Percentiles rank a stretch among this genome's conserved stretches.
Conservation (phyloP, 2,797 vertebrate genomes). For the Coregonus suidteri region DNA sequence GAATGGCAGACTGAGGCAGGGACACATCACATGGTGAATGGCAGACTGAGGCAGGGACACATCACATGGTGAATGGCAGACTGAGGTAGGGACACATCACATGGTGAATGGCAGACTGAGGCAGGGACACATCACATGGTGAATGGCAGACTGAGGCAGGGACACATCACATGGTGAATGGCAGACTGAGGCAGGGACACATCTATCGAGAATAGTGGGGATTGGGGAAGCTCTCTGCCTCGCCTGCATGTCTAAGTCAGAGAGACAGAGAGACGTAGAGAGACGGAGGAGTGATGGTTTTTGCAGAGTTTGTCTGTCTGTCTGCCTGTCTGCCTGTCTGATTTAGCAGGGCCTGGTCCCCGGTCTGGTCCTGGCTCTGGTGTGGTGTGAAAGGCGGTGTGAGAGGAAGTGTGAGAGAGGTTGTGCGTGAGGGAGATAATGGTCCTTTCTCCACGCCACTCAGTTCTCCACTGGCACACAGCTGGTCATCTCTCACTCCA, state of each 20-base stretch:
- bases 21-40: too few relatives aligned
- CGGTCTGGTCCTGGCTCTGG: conserved; percentile 1
- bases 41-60: too few relatives aligned
- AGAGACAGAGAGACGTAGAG: not conserved
- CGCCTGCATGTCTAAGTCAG: not conserved
- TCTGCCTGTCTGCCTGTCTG: conserved; percentile 53
- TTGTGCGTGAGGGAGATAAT: conserved; percentile 74
- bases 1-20: too few relatives aligned
- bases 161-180: too few relatives aligned
- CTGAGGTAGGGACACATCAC: too few relatives aligned
- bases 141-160: too few relatives aligned
- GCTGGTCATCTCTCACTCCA: conserved; percentile 65
- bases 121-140: too few relatives aligned
- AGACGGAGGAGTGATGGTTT: conserved; percentile 61
- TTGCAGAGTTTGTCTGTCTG: conserved; percentile 65
- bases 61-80: too few relatives aligned
- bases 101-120: too few relatives aligned
- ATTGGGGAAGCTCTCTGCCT: conserved; percentile 41
- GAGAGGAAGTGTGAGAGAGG: conserved; percentile 35
- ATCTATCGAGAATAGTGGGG: not conserved
- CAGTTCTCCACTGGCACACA: conserved; percentile 70
- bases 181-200: not conserved
- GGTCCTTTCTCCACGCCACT: conserved; percentile 72
- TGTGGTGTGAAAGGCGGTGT: conserved; percentile 56
- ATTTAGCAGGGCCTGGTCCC: conserved; percentile 54